These are phyloP conservation scores for Acrobasis suavella DNA, from an alignment of 2,888 invertebrate species.

Conservation along the genomic window DNA sequence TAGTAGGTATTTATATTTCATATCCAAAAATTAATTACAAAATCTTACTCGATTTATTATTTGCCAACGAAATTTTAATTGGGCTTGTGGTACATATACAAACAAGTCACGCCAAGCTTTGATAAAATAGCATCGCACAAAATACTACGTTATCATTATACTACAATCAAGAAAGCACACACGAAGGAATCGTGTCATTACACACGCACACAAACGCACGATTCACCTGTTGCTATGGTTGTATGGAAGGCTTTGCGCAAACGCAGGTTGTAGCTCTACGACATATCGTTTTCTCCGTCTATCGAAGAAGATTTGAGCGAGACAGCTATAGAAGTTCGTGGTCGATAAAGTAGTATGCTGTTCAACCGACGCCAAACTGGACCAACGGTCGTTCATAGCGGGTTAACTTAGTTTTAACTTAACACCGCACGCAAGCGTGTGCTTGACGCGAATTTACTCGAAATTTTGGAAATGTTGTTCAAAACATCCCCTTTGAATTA, in stretches of 20 bases:
- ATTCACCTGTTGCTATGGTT: slow-evolving; percentile 77
- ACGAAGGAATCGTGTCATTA: slow-evolving; percentile 43
- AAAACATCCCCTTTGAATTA: slow-evolving; percentile 42
- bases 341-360: slow-evolving; percentile 73
- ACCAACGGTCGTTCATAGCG: slow-evolving; percentile 81
- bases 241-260: slow-evolving; percentile 71
- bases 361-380: slow-evolving; percentile 73
- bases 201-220: slow-evolving; percentile 61
- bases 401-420: slow-evolving; percentile 68
- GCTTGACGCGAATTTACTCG: slow-evolving; percentile 12
- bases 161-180: slow-evolving; percentile 69
- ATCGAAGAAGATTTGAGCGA: slow-evolving; percentile 40
- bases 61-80: slow-evolving; percentile 5
- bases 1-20: not conserved
- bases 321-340: slow-evolving; percentile 44
- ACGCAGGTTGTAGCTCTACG: slow-evolving; percentile 71
- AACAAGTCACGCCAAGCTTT: slow-evolving; percentile 44
- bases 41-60: not conserved
- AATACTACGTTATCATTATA: slow-evolving; percentile 74
- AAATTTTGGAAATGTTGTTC: slow-evolving; percentile 20
- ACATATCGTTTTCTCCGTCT: slow-evolving; percentile 50
- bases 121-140: slow-evolving; percentile 62
- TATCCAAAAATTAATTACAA: not conserved
- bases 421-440: slow-evolving; percentile 18
- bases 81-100: slow-evolving; percentile 36